Evolutionary conservation across 1,140 invertebrate genomes (phyloP), one percentile per base, ranked within the genome.

Genomic region (Mizuhopecten yessoensis): DNA sequence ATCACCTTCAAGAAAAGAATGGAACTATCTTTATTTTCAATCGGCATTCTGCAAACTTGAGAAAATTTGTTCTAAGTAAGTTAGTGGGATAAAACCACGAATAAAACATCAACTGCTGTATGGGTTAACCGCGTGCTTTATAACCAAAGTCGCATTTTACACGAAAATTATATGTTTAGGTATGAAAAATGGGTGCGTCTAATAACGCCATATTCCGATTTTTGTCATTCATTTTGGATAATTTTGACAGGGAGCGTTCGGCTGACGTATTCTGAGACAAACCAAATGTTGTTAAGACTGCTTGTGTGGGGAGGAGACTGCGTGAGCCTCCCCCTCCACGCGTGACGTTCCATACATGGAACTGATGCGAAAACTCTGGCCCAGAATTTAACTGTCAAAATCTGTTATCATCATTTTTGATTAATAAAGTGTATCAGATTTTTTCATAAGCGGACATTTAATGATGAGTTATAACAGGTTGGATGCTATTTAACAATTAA

Each of bases 41-140:
- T 75, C 57, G 57, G n/a, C 57, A 75, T 75, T 75, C 57, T 75
- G 57, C n/a, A 75, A 75, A 75, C 57, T 75, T 75, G 57, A 75
- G 57, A 75, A 75, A 75, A 75, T 75, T 75, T 75, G 57, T n/a
- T 75, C 57, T 75, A 75, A 75, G n/a, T 75, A 75, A 75, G 57
- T 75, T 75, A 75, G 57, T 29, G 57, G 57, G 29, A 75, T 75
- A 75, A 75, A 75, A n/a, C 57, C 57, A n/a, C 57, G 57, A 75
- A 75, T 75, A 75, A 75, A 75, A 11, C n/a, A 75, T 29, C 23
- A n/a, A 75, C 1, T 75, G n/a, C 29, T 1, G 23, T 75, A 17
- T 75, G 23, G 57, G 57, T 75, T 75, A 75, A 75, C 57, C 57
- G n/a, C 57, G 57, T 1, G 57, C 57, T n/a, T 75, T 29, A n/a